Evolutionary conservation across 2,888 invertebrate genomes (phyloP).

Genomic region (Crematogaster levior): DNA sequence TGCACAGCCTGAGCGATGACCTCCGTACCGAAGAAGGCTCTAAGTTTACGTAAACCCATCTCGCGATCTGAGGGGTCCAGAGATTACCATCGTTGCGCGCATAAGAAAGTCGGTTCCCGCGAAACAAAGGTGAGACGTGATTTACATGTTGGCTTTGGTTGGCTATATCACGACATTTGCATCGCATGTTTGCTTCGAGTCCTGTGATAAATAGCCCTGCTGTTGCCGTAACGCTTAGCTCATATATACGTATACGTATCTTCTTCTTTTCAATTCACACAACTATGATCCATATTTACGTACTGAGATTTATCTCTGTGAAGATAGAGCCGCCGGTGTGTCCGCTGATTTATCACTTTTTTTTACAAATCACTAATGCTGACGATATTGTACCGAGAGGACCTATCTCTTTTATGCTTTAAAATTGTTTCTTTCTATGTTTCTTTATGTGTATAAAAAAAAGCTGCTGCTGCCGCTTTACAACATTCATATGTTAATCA

Average conservation of each 20-base stretch:
- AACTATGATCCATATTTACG: conserved; percentile 46
- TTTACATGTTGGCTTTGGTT: conserved; percentile 51
- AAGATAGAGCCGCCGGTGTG: conserved; percentile 28
- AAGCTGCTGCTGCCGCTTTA: too few species aligned
- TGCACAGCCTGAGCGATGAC: conserved; percentile 45
- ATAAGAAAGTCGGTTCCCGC: conserved; percentile 43
- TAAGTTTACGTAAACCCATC: conserved; percentile 48
- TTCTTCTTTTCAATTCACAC: conserved; percentile 49
- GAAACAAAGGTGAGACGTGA: conserved; percentile 53
- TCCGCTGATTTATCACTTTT: conserved; percentile 30
- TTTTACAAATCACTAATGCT: conserved; percentile 24
- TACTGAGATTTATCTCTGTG: conserved; percentile 32
- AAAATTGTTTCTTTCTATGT: too few species aligned
- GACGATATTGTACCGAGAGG: conserved; percentile 13
- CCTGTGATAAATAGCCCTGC: conserved; percentile 42
- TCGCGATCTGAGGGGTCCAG: conserved; percentile 44
- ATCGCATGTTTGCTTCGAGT: conserved; percentile 51
- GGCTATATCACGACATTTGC: conserved; percentile 54
- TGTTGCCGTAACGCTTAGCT: conserved; percentile 35
- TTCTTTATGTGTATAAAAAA: neutral
- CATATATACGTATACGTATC: neutral
- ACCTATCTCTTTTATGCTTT: too few species aligned
- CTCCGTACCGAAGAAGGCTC: conserved; percentile 8
- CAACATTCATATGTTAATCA: neutral
- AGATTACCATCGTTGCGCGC: conserved; percentile 52